Base-by-base conservation (phyloP, 2,797 vertebrate species). In the Sitta carolinensis region DNA sequence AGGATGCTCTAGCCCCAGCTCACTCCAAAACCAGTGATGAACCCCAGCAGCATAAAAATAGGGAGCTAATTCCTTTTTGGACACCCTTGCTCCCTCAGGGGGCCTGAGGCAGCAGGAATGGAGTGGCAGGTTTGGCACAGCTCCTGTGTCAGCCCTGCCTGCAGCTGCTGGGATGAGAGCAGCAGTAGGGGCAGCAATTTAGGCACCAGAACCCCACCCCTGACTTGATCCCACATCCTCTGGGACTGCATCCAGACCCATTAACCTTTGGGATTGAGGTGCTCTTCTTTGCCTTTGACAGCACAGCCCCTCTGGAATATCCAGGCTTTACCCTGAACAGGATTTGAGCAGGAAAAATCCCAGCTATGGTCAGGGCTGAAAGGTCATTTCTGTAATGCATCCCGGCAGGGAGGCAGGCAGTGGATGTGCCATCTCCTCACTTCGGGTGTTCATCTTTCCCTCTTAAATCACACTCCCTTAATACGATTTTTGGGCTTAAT, bases 381-480 rank as follows among this genome's bases (percentile, higher is more conserved):
- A 90, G 93, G 91, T 85, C 87, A 90, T 75, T 87, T 87, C 75
- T 0, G 5, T 77, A 61, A 87, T 72, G 64, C 75, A 87, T 58
- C 89, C 64, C 27, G 13, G 63, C 58, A 84, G 83, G 68, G 43
- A 67, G 32, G 54, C 52, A 84, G 70, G 74, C 83, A 79, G 23
- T 17, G 47, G 29, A 26, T 27, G 17, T 68, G 88, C 79, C 84
- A 69, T 87, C 76, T 75, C 79, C 78, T 55, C 68, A 54, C 75
- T 85, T 68, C 8, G 5, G 42, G 30, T 62, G 50, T 80, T 95
- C 81, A 66, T 89, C 84, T 66, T 87, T 78, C 57, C 79, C 76
- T 88, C 69, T 68, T 86, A 64, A 89, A 86, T 91, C 85, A 86
- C 50, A 38, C 36, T 81, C 36, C 76, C 43, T 91, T 81, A 23